These are phyloP conservation scores for Rousettus madagascariensis DNA, from an alignment of 2,797 vertebrate genomes.

Conservation along the genomic window DNA sequence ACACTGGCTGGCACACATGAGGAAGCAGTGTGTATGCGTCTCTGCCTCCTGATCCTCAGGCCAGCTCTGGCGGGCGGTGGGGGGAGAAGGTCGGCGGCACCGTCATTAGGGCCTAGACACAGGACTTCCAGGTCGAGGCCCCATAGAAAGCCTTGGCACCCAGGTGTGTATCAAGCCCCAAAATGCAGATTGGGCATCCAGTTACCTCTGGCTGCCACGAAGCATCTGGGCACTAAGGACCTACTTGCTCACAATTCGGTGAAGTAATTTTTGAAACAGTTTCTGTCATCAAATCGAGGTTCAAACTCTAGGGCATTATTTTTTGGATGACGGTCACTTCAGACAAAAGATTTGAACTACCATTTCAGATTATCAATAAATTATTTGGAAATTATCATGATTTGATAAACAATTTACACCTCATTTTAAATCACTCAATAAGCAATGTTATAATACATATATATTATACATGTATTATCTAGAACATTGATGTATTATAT, in stretches of 20 bases:
- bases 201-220: neutral
- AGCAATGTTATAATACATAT: neutral
- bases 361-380: conserved; percentile 3
- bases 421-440: conserved; percentile 9
- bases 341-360: neutral
- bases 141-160: neutral
- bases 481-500: neutral
- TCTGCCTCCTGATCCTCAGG: neutral
- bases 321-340: neutral
- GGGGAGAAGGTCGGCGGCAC: neutral
- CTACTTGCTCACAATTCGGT: neutral
- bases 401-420: neutral
- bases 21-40: neutral
- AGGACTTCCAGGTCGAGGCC: neutral
- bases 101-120: neutral
- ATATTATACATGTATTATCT: neutral
- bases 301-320: neutral
- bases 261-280: neutral
- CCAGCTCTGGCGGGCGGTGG: neutral
- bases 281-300: neutral
- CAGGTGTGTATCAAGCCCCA: neutral
- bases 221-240: neutral
- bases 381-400: conserved; percentile 35
- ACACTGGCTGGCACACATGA: neutral
- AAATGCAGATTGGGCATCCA: neutral